Conservation (phyloP, 2,113 vertebrate genomes). For the Nettapus auritus region DNA sequence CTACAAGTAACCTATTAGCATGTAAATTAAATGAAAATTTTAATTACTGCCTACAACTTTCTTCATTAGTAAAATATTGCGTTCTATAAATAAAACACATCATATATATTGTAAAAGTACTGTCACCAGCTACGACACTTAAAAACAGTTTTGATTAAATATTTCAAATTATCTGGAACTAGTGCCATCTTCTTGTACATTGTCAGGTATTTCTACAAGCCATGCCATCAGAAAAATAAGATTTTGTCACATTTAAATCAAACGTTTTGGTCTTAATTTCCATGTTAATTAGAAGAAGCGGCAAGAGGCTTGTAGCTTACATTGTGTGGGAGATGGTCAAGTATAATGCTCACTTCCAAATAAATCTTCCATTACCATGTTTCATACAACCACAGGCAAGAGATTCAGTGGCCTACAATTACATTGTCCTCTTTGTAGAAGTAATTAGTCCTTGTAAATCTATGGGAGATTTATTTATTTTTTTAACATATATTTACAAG, state of each 20-base stretch:
- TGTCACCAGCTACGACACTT: background rate
- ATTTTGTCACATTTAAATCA: background rate
- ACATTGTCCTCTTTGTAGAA: background rate
- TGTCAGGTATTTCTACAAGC: background rate
- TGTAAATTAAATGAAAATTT: background rate
- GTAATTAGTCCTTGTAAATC: background rate
- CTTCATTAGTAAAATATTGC: background rate
- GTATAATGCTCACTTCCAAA: background rate
- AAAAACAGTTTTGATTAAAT: background rate
- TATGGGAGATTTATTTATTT: background rate
- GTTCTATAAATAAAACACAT: background rate
- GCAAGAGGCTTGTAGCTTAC: background rate
- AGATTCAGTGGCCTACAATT: background rate
- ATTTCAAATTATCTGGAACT: background rate
- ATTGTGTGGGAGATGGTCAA: background rate
- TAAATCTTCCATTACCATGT: background rate
- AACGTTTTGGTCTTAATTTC: background rate
- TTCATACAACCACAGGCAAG: background rate
- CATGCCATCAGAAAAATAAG: background rate
- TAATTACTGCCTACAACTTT: background rate
- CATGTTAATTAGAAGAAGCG: background rate
- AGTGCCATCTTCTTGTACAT: background rate
- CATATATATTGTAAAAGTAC: background rate
- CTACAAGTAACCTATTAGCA: background rate
- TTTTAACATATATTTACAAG: too few relatives aligned